Percentiles rank a stretch among this genome's conserved stretches.
Conservation (phyloP, 2,888 invertebrate species). For the Apamea monoglypha region DNA sequence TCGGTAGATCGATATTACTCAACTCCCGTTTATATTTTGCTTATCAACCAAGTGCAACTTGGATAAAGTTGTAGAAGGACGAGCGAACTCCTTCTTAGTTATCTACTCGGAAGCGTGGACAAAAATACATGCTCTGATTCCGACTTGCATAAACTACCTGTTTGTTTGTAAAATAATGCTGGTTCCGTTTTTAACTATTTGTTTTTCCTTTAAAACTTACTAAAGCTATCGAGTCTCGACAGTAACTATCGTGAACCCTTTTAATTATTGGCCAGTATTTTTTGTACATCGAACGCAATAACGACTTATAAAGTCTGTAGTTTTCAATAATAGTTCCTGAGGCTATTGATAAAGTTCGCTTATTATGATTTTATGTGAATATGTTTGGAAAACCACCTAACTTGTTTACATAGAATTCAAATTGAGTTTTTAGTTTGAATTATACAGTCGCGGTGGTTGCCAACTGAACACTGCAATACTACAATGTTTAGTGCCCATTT, state of each 20-base stretch:
- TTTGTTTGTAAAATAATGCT: conserved; percentile 23
- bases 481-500: conserved; percentile 65
- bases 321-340: conserved; percentile 75
- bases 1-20: conserved; percentile 82
- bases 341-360: conserved; percentile 85
- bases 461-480: conserved; percentile 76
- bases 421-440: conserved; percentile 85
- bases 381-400: conserved; percentile 83
- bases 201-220: conserved; percentile 22
- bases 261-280: conserved; percentile 38
- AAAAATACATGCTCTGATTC: conserved; percentile 36
- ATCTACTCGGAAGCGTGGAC: conserved; percentile 13
- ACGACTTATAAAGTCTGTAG: conserved; percentile 62
- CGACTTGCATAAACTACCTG: conserved; percentile 4
- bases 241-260: conserved; percentile 25
- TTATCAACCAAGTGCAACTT: conserved; percentile 75
- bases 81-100: conserved; percentile 50
- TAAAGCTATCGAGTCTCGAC: neutral
- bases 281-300: conserved; percentile 57
- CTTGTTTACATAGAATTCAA: conserved; percentile 88
- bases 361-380: conserved; percentile 86
- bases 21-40: conserved; percentile 79
- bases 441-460: conserved; percentile 84
- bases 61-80: conserved; percentile 65
- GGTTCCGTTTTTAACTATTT: neutral